Conservation (phyloP, 2,113 vertebrate species). For the Cyprinodon brontotheroides region DNA sequence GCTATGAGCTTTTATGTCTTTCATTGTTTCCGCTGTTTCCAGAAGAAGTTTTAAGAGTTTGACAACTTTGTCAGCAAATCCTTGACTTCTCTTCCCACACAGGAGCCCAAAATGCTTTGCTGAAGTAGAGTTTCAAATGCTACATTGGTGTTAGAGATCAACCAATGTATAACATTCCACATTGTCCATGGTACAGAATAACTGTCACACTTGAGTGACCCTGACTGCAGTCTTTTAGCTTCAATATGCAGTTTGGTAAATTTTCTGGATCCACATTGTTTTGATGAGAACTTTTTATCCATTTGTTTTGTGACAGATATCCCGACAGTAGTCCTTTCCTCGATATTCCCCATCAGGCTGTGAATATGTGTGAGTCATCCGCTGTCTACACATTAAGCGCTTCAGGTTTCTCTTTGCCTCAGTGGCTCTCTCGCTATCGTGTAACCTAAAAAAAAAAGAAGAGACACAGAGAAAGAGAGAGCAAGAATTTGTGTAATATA, state of each 20-base stretch:
- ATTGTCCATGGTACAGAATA: constrained; percentile 43
- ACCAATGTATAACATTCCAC: constrained; percentile 16
- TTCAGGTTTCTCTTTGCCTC: constrained; percentile 54
- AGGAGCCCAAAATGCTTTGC: constrained; percentile 46
- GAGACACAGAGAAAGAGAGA: constrained; percentile 34
- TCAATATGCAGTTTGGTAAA: constrained; percentile 32
- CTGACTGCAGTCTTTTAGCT: constrained; percentile 48
- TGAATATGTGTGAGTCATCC: constrained; percentile 63
- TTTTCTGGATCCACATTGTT: constrained; percentile 33
- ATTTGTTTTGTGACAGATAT: constrained; percentile 61
- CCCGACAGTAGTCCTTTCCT: constrained; percentile 46
- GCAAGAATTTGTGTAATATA: constrained; percentile 35
- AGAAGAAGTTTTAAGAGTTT: constrained; percentile 27
- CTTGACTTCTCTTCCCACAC: constrained; percentile 18
- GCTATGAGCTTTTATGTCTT: constrained; percentile 63
- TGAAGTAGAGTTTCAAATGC: constrained; percentile 60
- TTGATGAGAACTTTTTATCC: constrained; percentile 48
- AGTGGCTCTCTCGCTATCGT: constrained; percentile 86
- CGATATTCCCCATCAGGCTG: constrained; percentile 34
- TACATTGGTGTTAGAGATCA: constrained; percentile 26
- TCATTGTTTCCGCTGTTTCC: constrained; percentile 31
- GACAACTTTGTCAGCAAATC: constrained; percentile 16
- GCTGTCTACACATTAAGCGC: constrained; percentile 52
- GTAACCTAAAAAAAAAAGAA: constrained; percentile 85
- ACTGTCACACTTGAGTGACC: constrained; percentile 49